A percentile compares a stretch with the other conserved stretches of the same genome.
Evolutionary conservation across 2,888 invertebrate genomes (phyloP).

Genomic region (Drosophila atripex): DNA sequence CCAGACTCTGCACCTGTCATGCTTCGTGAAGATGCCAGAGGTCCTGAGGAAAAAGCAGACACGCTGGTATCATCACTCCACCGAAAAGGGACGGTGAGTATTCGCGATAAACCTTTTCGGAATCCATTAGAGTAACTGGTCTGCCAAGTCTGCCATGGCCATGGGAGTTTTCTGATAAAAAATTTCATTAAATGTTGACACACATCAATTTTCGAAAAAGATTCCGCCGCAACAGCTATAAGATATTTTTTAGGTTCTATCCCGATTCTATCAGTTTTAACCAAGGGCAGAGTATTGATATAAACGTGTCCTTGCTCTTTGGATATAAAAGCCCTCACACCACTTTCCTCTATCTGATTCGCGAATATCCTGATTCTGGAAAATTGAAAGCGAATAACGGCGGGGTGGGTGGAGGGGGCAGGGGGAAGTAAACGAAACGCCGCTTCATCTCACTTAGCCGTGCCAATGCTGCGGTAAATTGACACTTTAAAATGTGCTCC

Average conservation of each 20-base stretch:
- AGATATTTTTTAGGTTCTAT: too few species aligned
- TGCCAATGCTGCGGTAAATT: slow-evolving; percentile 79
- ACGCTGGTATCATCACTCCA: slow-evolving; percentile 94
- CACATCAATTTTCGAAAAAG: neutral
- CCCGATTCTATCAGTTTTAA: slow-evolving; percentile 2
- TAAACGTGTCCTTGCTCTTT: neutral
- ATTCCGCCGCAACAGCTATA: neutral
- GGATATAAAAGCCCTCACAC: neutral
- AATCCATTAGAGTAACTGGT: too few species aligned
- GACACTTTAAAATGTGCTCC: slow-evolving; percentile 80
- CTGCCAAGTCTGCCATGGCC: too few species aligned
- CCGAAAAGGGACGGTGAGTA: slow-evolving; percentile 90
- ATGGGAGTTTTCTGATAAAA: too few species aligned
- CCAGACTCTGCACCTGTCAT: slow-evolving; percentile 95
- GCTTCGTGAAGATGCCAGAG: slow-evolving; percentile 95
- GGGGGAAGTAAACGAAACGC: slow-evolving; percentile 64
- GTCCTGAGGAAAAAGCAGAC: slow-evolving; percentile 92
- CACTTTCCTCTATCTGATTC: slow-evolving; percentile 19
- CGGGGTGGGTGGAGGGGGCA: slow-evolving; percentile 33
- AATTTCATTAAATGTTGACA: neutral
- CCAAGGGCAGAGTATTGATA: neutral
- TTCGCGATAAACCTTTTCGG: neutral
- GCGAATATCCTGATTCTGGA: slow-evolving; percentile 38
- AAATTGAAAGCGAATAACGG: slow-evolving; percentile 74
- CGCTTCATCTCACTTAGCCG: slow-evolving; percentile 59